Evolutionary conservation across 2,888 invertebrate species (phyloP).

Genomic region (Drosophila cognata): DNA sequence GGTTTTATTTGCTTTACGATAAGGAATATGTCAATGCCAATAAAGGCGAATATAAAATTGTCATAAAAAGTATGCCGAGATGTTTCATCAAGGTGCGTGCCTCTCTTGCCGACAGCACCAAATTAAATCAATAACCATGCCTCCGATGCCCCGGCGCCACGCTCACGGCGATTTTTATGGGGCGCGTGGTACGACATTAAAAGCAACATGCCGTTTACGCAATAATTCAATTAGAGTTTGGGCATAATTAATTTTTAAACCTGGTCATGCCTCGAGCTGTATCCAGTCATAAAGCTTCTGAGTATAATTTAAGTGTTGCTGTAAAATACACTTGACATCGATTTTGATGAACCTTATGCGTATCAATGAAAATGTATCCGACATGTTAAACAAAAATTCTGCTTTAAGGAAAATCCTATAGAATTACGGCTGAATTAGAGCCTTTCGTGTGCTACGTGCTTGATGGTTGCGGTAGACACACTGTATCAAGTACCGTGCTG

Average conservation of each 20-base stretch:
- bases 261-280: not conserved
- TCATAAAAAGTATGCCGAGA: constrained; percentile 64
- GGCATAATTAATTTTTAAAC: constrained; percentile 57
- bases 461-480: not conserved
- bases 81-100: constrained; percentile 57
- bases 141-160: constrained; percentile 10
- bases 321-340: constrained; percentile 21
- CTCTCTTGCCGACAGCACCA: constrained; percentile 22
- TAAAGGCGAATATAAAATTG: constrained; percentile 66
- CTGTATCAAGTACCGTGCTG: not conserved
- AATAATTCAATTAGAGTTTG: constrained; percentile 64
- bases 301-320: constrained; percentile 32
- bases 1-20: constrained; percentile 61
- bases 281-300: constrained; percentile 9
- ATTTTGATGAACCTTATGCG: not conserved
- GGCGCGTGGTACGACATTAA: constrained; percentile 60
- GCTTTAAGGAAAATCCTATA: not conserved
- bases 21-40: constrained; percentile 70
- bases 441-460: not conserved
- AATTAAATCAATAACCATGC: constrained; percentile 65
- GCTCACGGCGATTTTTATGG: constrained; percentile 53
- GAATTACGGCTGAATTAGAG: not conserved
- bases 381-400: not conserved
- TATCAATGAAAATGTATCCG: not conserved
- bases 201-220: constrained; percentile 61